These are phyloP conservation scores for Zootermopsis nevadensis DNA, from an alignment of 2,888 invertebrate species.

Conservation along the genomic window DNA sequence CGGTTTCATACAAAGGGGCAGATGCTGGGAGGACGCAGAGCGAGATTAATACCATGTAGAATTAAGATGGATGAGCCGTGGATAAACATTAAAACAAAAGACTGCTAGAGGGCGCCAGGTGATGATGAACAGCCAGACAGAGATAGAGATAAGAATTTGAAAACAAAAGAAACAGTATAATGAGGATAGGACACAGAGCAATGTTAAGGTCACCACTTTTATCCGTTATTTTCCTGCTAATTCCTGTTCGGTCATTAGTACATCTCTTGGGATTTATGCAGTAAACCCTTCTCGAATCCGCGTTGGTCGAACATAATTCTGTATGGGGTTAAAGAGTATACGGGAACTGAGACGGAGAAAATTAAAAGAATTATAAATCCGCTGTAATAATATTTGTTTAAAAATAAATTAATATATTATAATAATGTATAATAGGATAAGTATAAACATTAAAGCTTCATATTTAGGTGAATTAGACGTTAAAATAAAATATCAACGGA, in stretches of 20 bases:
- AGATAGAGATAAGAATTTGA: slow-evolving; percentile 29
- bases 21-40: slow-evolving; percentile 2
- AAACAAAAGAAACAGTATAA: slow-evolving; percentile 37
- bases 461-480: no score
- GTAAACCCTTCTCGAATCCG: no score
- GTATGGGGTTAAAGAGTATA: no score
- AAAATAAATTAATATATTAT: no score
- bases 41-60: slow-evolving; percentile 43
- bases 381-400: no score
- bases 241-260: neutral
- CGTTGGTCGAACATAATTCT: no score
- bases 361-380: no score
- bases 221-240: neutral
- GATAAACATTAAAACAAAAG: slow-evolving; percentile 48
- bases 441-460: no score
- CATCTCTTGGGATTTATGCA: no score
- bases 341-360: no score
- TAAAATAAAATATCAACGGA: no score
- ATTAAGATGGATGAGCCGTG: slow-evolving; percentile 48
- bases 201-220: neutral
- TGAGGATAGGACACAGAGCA: neutral
- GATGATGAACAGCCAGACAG: slow-evolving; percentile 41
- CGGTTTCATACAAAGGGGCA: neutral
- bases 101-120: slow-evolving; percentile 43
- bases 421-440: no score